These are phyloP conservation scores for Pterocles orientalis DNA, from an alignment of 2,113 vertebrate genomes.

Conservation along the genomic window DNA sequence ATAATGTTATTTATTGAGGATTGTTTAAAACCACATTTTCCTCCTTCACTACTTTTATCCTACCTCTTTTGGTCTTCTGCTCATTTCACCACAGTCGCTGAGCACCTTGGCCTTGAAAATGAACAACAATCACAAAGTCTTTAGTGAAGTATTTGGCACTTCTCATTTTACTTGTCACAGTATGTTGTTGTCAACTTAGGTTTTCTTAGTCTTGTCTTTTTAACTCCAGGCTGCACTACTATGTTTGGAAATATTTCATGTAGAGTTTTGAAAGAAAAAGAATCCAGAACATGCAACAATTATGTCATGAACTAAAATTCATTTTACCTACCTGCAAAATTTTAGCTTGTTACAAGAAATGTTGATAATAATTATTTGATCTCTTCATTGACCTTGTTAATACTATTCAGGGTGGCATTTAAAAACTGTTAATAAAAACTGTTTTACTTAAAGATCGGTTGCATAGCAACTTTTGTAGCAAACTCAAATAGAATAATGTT, in stretches of 20 bases:
- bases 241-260: background rate
- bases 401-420: background rate
- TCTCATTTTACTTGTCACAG: background rate
- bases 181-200: background rate
- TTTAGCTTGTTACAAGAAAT: background rate
- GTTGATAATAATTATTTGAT: background rate
- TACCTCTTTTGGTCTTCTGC: background rate
- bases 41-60: background rate
- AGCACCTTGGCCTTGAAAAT: background rate
- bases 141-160: background rate
- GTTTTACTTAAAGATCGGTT: background rate
- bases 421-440: background rate
- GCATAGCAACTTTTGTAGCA: background rate
- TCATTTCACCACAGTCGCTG: background rate
- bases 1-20: background rate
- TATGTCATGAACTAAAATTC: background rate
- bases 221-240: background rate
- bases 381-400: background rate
- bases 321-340: background rate
- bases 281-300: background rate
- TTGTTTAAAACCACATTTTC: background rate
- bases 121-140: background rate
- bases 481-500: background rate
- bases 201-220: background rate
- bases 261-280: background rate